These are phyloP conservation scores for Tenthredo livida DNA, from an alignment of 2,888 invertebrate genomes.

Conservation along the genomic window DNA sequence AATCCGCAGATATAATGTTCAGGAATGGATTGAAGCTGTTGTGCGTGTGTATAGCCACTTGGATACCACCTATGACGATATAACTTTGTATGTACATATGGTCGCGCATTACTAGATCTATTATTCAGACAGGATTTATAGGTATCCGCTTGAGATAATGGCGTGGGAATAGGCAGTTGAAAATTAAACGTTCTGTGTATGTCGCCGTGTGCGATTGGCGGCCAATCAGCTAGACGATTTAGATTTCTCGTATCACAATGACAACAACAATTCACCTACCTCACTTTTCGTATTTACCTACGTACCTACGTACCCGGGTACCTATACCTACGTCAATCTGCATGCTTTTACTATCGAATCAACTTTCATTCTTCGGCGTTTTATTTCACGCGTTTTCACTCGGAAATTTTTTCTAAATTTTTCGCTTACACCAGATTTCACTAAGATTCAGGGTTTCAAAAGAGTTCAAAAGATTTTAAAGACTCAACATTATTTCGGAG, in stretches of 20 bases:
- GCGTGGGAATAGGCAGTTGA: conserved; percentile 60
- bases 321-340: background rate
- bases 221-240: conserved; percentile 33
- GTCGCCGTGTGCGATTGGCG: conserved; percentile 30
- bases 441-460: background rate
- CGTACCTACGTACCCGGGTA: background rate
- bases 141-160: conserved; percentile 56
- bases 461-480: background rate
- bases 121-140: conserved; percentile 59
- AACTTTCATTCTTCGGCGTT: background rate
- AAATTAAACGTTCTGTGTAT: conserved; percentile 51
- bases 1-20: background rate
- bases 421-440: background rate
- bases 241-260: conserved; percentile 42
- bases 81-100: conserved; percentile 22
- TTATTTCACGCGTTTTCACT: background rate
- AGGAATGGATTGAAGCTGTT: background rate
- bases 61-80: conserved; percentile 4
- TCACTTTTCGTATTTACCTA: conserved; percentile 2
- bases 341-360: background rate
- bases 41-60: conserved; percentile 6
- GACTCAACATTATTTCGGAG: too few relatives aligned
- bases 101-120: conserved; percentile 48
- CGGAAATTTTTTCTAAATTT: background rate
- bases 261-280: conserved; percentile 11